phyloP scores from a whole-genome alignment of 2,888 invertebrate species.

The Siphlonurus alternatus region DNA sequence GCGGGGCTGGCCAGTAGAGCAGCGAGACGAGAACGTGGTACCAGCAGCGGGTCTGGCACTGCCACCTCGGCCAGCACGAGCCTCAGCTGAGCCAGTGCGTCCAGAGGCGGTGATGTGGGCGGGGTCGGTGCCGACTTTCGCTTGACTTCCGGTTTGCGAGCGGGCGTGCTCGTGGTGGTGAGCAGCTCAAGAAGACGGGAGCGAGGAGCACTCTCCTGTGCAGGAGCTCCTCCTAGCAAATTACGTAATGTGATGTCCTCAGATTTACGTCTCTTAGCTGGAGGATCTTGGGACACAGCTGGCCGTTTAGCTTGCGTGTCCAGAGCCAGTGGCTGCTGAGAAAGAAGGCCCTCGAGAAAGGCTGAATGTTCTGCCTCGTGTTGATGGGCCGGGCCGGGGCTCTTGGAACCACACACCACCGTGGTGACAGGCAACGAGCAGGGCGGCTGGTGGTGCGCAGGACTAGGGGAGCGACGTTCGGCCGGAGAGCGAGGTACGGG shows the following conservation, averaged over 20 bases:
- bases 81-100: conserved; percentile 51
- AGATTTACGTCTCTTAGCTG: conserved; percentile 33
- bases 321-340: not conserved
- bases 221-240: conserved; percentile 24
- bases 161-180: conserved; percentile 19
- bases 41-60: conserved; percentile 64
- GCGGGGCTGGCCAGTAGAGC: conserved; percentile 53
- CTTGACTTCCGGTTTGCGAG: not conserved
- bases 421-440: conserved; percentile 9
- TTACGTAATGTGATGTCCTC: conserved; percentile 32
- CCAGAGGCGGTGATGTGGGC: conserved; percentile 13
- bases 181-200: conserved; percentile 29
- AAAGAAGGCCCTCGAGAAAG: not conserved
- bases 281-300: conserved; percentile 23
- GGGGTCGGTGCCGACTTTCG: conserved; percentile 9
- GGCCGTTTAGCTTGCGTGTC: not conserved
- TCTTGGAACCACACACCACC: conserved; percentile 1
- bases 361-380: conserved; percentile 13
- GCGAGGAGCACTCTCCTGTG: conserved; percentile 18
- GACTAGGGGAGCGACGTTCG: not conserved
- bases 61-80: conserved; percentile 41
- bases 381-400: conserved; percentile 16
- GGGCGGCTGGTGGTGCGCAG: conserved; percentile 4
- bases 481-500: conserved; percentile 10
- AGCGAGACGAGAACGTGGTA: conserved; percentile 58